Base-by-base conservation (phyloP, 2,888 invertebrate genomes). In the Listrodromus nycthemerus region DNA sequence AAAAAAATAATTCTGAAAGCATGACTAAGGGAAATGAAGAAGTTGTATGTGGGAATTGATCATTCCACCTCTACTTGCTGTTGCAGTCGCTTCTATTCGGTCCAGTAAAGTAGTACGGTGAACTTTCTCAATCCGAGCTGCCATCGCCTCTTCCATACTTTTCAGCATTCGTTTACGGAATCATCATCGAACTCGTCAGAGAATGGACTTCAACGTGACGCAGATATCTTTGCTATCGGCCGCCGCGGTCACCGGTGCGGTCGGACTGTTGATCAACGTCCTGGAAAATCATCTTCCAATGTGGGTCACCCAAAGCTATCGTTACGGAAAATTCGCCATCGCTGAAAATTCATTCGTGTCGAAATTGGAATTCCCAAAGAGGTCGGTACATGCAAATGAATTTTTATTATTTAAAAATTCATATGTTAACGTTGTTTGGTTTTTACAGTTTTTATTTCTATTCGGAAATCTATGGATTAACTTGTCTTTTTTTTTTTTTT, bases 321-420 rank as follows among this genome's bases (percentile, higher is more conserved):
- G 95, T 30, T 97, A 97, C 93, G 97, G 97, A 16, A 97, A 97
- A 93, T 96, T 95, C 89, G 95, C 95, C 0, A 95, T 95, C 88
- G 95, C 95, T 0, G 88, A 93, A 80, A 91, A 93, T 87, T 86
- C 89, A 0, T 58, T 94, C 1, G 87, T 95, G 0, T 91, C 89
- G 55, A 89, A 91, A 27, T 33, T 95, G 21, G 96, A 97, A 92
- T 94, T 97, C 63, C 97, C 97, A 0, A 98, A 97, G 93, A 94
- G 96, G 65, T 94, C 86, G 90, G 81, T 80, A 61, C 58, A 50
- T n/a, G 63, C 21, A 61, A 30, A 24, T 33, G 45, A 67, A 70
- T 63, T 76, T 73, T 33, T 45, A 30, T 10, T 27, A 63, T 65
- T 65, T 41, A 27, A 1, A 16, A 74, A 63, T 52, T n/a, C 1